Conservation (phyloP, 2,797 vertebrate species). For the Enteromius viviparus region DNA sequence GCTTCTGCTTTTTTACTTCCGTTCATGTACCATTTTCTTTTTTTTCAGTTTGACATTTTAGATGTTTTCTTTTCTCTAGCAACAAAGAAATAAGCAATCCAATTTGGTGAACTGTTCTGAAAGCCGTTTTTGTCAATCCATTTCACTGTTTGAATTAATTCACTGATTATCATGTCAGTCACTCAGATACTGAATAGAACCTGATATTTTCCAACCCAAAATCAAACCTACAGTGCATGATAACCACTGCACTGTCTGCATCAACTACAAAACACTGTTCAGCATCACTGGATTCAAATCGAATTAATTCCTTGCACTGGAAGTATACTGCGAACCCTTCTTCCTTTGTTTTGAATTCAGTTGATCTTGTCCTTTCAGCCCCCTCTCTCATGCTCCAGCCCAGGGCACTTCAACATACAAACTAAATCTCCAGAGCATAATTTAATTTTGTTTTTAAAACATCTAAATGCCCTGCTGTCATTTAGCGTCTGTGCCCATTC, state of each 20-base stretch:
- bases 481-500: slow-evolving; percentile 10
- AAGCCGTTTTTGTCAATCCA: neutral
- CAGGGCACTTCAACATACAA: neutral
- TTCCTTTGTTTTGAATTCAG: slow-evolving; percentile 6
- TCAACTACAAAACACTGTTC: neutral
- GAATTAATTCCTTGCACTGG: neutral
- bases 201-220: neutral
- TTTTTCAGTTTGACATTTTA: neutral
- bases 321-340: neutral
- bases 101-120: neutral
- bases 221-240: neutral
- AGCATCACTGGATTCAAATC: neutral
- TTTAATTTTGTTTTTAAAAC: slow-evolving; percentile 41
- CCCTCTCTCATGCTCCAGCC: neutral
- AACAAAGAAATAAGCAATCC: neutral
- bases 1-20: neutral
- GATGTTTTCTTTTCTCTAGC: neutral
- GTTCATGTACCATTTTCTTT: neutral
- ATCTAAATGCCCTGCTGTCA: slow-evolving; percentile 22
- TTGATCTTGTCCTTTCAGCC: neutral
- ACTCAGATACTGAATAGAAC: neutral
- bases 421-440: slow-evolving; percentile 41
- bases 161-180: neutral
- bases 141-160: neutral
- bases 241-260: neutral